Evolutionary conservation across 2,797 vertebrate genomes (phyloP), one percentile per base, ranked within the genome.

Genomic region (Paguma larvata): DNA sequence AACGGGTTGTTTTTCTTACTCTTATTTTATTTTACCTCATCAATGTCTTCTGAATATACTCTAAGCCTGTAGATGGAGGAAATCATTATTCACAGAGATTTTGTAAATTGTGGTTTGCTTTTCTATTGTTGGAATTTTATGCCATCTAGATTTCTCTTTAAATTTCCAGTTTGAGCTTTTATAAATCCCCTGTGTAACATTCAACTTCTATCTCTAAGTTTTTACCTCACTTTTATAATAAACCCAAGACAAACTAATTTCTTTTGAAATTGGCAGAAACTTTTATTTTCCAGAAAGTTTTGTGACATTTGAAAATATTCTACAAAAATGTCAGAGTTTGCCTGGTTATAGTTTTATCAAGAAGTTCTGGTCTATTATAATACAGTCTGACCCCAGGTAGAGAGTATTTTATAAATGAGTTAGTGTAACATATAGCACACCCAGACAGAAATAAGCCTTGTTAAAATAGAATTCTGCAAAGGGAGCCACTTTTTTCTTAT

Each of bases 291-390:
- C 12, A 46, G 80, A 51, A 96, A 87, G 41, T 91, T 97, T 91
- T 93, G 48, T 95, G 85, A 70, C 72, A 80, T 90, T 95, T 95
- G 32, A 95, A 95, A 91, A 12, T 87, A 96, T 91, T 75, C 75
- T 68, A 51, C 25, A 77, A 95, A 91, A 97, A 82, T 72, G 51
- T 92, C 80, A 95, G 8, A 83, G 85, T 78, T 96, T 95, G 32
- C 19, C 84, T 34, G 19, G 14, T 78, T 97, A 44, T 56, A 44
- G 85, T 86, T 97, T 70, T 85, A 91, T 95, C 6, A 25, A 85
- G 11, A 72, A 96, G 90, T 80, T 62, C 38, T 51, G 9, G 21
- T 53, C 51, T 93, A 63, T 91, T 91, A 23, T 93, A 83, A 68
- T 73, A 46, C 13, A 93, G 6, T 3, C 27, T 93, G 48, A 96